A percentile compares a stretch with the other conserved stretches of the same genome.
Conservation (phyloP, 2,113 vertebrate genomes). For the Ifrita kowaldi region DNA sequence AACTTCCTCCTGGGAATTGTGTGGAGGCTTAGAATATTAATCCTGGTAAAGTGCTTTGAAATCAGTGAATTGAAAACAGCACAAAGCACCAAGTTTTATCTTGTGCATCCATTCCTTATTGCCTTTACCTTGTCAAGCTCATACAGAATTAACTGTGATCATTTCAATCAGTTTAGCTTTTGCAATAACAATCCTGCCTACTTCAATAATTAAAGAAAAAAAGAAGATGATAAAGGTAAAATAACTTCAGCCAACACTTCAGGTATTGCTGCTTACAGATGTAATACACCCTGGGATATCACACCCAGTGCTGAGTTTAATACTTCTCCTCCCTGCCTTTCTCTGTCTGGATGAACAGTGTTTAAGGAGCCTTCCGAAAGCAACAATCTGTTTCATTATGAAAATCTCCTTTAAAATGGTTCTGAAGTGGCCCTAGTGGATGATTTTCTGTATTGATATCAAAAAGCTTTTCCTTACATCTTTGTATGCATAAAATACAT, state of each 20-base stretch:
- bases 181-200: background rate
- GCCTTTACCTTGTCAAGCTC: background rate
- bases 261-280: background rate
- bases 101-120: background rate
- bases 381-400: background rate
- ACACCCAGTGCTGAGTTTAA: background rate
- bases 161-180: background rate
- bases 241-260: background rate
- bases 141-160: background rate
- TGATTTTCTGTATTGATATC: background rate
- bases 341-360: background rate
- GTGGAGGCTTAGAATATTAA: constrained; percentile 46
- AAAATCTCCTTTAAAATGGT: background rate
- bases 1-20: constrained; percentile 24
- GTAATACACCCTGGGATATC: background rate
- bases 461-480: background rate
- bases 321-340: background rate
- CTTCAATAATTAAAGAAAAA: background rate
- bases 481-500: background rate
- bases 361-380: background rate
- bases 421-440: background rate
- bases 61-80: constrained; percentile 30
- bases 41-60: constrained; percentile 32
- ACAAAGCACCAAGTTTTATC: constrained; percentile 13
- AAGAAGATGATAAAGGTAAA: background rate